Evolutionary conservation across 2,113 vertebrate genomes (phyloP).

Genomic region (Vanacampus margaritifer): DNA sequence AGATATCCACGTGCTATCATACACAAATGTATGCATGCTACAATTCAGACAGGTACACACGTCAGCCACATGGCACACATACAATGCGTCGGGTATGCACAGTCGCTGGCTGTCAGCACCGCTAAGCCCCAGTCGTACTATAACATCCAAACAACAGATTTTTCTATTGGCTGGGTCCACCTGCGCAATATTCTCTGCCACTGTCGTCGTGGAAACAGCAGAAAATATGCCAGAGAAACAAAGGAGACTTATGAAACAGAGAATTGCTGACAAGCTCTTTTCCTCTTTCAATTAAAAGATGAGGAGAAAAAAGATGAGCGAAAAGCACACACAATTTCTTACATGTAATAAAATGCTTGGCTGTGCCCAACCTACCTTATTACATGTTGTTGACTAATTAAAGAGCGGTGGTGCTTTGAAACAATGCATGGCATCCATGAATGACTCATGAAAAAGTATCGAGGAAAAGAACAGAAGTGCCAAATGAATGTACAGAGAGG

Average conservation of each 20-base stretch:
- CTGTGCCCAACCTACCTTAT: neutral
- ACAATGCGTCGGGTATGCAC: slow-evolving; percentile 10
- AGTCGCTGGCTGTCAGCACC: slow-evolving; percentile 44
- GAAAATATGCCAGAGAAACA: slow-evolving; percentile 44
- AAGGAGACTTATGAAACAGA: slow-evolving; percentile 17
- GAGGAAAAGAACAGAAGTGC: slow-evolving; percentile 26
- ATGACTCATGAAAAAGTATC: slow-evolving; percentile 59
- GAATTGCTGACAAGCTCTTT: slow-evolving; percentile 35
- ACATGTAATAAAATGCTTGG: slow-evolving; percentile 6
- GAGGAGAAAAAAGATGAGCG: neutral
- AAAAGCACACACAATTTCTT: neutral
- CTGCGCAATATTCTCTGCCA: slow-evolving; percentile 63
- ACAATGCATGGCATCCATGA: slow-evolving; percentile 44
- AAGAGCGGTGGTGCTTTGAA: slow-evolving; percentile 35
- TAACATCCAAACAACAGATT: slow-evolving; percentile 49
- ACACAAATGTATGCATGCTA: slow-evolving; percentile 13
- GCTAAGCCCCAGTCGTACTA: slow-evolving; percentile 63
- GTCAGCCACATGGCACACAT: slow-evolving; percentile 12
- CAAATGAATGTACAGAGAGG: slow-evolving; percentile 31
- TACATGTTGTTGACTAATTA: slow-evolving; percentile 48
- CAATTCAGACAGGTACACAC: slow-evolving; percentile 5
- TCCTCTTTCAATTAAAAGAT: neutral
- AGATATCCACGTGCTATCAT: slow-evolving; percentile 7
- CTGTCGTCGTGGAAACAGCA: slow-evolving; percentile 75
- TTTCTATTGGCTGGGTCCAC: slow-evolving; percentile 57